Percentiles rank a stretch among this genome's conserved stretches.
Evolutionary conservation across 2,888 invertebrate species (phyloP).

Genomic region (Cheilosia urbana): DNA sequence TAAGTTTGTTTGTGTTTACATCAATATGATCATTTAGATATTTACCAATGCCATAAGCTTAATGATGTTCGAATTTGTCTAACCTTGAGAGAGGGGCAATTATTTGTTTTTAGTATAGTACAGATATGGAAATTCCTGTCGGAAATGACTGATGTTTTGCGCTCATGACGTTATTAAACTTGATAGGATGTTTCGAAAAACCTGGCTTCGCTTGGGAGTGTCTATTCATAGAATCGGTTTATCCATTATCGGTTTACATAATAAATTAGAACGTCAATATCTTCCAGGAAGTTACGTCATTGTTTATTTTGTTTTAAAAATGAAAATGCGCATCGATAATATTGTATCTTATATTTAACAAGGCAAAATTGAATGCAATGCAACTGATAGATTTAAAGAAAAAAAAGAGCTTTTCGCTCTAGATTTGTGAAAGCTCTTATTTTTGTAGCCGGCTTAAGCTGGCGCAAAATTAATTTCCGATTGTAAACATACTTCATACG

Average conservation of each 20-base stretch:
- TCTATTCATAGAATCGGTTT: neutral
- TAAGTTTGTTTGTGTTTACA: constrained; percentile 33
- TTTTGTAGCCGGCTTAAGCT: neutral
- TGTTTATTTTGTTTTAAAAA: neutral
- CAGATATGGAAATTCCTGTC: neutral
- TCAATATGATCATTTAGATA: neutral
- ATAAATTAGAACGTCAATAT: neutral
- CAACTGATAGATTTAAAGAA: neutral
- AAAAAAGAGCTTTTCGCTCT: constrained; percentile 17
- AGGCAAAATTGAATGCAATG: neutral
- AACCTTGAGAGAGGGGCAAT: neutral
- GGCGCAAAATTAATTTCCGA: neutral
- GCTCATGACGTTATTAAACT: neutral
- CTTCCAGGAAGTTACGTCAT: neutral
- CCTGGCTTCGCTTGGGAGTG: neutral
- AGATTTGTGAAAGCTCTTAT: neutral
- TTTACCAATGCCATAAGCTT: neutral
- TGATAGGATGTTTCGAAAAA: neutral
- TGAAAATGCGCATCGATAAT: neutral
- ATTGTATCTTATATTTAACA: neutral
- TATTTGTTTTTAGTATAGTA: neutral
- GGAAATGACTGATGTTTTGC: neutral
- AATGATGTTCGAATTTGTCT: neutral
- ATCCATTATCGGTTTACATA: neutral
- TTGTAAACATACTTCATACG: too few relatives aligned